Percentiles rank a stretch among this genome's conserved stretches.
Evolutionary conservation across 1,140 invertebrate genomes (phyloP).

Genomic region (Ladona fulva): DNA sequence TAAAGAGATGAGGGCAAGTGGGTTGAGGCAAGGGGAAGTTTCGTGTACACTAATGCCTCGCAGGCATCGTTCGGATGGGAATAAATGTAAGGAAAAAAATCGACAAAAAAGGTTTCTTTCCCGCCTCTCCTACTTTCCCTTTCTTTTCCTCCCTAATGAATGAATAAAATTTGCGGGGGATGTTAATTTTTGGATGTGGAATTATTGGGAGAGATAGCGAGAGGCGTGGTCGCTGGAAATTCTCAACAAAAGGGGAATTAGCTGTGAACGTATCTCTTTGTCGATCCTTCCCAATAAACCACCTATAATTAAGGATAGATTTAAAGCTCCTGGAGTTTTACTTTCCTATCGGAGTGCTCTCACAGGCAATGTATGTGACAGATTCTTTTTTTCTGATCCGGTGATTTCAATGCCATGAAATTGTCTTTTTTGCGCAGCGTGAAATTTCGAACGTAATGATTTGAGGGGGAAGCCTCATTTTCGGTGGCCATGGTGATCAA

Average conservation of each 20-base stretch:
- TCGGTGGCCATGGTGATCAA: neutral
- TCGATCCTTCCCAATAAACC: too few relatives aligned
- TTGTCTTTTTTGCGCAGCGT: too few relatives aligned
- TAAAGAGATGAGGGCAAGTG: neutral
- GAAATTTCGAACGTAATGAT: neutral
- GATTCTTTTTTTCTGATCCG: too few relatives aligned
- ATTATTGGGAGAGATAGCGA: too few relatives aligned
- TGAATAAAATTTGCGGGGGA: neutral
- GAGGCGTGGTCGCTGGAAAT: too few relatives aligned
- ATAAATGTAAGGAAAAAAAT: neutral
- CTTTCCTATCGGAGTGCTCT: too few relatives aligned
- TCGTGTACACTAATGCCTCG: neutral
- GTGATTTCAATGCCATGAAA: too few relatives aligned
- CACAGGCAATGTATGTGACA: too few relatives aligned
- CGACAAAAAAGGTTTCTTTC: neutral
- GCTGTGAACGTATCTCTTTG: too few relatives aligned
- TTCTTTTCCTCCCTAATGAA: neutral
- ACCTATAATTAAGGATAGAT: too few relatives aligned
- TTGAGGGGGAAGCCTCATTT: neutral
- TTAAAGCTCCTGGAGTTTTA: too few relatives aligned
- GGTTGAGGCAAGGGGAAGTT: neutral
- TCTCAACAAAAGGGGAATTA: too few relatives aligned
- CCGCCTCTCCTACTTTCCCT: neutral
- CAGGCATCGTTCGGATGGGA: neutral
- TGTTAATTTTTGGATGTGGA: neutral